These are phyloP conservation scores for Scrobipalpa atriplicella DNA, from an alignment of 2,888 invertebrate genomes.

Conservation along the genomic window DNA sequence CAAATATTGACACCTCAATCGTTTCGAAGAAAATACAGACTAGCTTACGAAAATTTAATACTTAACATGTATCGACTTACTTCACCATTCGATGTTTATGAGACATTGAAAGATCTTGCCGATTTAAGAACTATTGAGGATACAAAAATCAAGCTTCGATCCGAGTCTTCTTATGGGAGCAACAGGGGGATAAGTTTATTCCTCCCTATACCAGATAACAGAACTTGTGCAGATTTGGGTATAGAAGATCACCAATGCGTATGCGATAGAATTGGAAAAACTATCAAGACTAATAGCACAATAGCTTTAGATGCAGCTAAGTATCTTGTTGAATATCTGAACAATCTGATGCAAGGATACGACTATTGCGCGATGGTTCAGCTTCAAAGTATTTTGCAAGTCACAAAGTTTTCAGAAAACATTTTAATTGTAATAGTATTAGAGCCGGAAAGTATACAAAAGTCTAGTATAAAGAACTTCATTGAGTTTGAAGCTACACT, in stretches of 20 bases:
- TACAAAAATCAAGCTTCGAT: slow-evolving; percentile 62
- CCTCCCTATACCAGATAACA: slow-evolving; percentile 85
- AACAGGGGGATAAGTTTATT: slow-evolving; percentile 90
- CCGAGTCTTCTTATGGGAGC: slow-evolving; percentile 56
- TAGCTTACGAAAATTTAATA: slow-evolving; percentile 85
- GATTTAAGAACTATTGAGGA: slow-evolving; percentile 73
- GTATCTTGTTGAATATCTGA: slow-evolving; percentile 85
- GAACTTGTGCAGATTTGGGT: slow-evolving; percentile 90
- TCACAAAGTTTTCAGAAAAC: not conserved
- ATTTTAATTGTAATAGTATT: not conserved
- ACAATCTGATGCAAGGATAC: slow-evolving; percentile 82
- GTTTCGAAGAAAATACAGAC: slow-evolving; percentile 84
- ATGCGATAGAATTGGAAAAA: slow-evolving; percentile 85
- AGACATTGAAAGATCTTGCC: slow-evolving; percentile 88
- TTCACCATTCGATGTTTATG: slow-evolving; percentile 91
- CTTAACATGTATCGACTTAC: slow-evolving; percentile 88
- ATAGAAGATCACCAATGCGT: slow-evolving; percentile 95
- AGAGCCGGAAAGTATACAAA: not conserved
- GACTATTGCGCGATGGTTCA: slow-evolving; percentile 31
- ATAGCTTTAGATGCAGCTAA: slow-evolving; percentile 83
- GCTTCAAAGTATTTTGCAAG: not conserved
- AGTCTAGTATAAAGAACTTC: not conserved
- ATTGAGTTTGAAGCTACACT: slow-evolving; percentile 4
- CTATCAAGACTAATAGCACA: slow-evolving; percentile 77
- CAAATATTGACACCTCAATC: slow-evolving; percentile 89